A percentile compares a stretch with the other conserved stretches of the same genome.
Evolutionary conservation across 2,888 invertebrate genomes (phyloP).

Genomic region (Clusia tigrina): DNA sequence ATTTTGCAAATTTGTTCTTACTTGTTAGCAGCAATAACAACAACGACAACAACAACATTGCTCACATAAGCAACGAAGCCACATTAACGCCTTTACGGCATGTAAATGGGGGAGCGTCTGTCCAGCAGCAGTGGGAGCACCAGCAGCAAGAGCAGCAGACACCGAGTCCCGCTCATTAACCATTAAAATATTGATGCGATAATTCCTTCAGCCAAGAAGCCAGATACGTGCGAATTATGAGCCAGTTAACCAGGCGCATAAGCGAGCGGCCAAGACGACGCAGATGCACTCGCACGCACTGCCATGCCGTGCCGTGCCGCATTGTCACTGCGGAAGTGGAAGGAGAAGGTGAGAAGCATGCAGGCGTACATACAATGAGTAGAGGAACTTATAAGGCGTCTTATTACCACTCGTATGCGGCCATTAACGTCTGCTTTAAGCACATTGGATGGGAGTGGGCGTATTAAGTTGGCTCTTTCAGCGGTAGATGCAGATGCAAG

Average conservation of each 20-base stretch:
- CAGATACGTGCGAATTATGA: constrained; percentile 42
- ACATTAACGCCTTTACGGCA: neutral
- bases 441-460: too few relatives aligned
- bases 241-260: constrained; percentile 22
- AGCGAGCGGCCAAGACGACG: neutral
- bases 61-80: too few relatives aligned
- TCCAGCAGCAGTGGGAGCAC: too few relatives aligned
- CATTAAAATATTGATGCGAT: constrained; percentile 55
- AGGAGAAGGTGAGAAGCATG: neutral
- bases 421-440: too few relatives aligned
- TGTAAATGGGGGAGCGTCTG: neutral
- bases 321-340: neutral
- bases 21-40: constrained; percentile 12
- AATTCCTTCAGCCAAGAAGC: constrained; percentile 38
- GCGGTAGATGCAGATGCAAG: neutral
- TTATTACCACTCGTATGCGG: too few relatives aligned
- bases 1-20: constrained; percentile 15
- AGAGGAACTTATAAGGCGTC: too few relatives aligned
- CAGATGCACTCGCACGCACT: neutral
- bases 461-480: too few relatives aligned
- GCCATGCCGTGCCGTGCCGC: too few relatives aligned
- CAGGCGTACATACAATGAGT: too few relatives aligned
- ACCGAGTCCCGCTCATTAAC: constrained; percentile 53
- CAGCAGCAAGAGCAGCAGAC: constrained; percentile 34
- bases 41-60: constrained; percentile 1